Base-by-base conservation (phyloP, 2,888 invertebrate species). In the Drosophila fulvimacula region DNA sequence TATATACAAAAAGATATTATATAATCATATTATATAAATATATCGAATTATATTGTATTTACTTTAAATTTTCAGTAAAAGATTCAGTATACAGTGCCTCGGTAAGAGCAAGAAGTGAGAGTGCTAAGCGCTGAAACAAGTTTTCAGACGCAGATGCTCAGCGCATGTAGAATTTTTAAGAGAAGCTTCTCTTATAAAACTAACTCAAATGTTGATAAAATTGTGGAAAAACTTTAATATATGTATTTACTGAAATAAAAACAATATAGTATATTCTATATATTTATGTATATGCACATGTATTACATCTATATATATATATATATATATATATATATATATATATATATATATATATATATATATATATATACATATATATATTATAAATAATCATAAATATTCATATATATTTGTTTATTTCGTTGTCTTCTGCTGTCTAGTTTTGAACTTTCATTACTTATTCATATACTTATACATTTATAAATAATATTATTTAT, bases 61-160 rank as follows among this genome's bases (percentile, higher is more conserved):
- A 39, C n/a, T 17, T 9, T 17, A 9, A 7, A 39, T 17, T 17
- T 10, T 3, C 17, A 39, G 39, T 39, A 39, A 17, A 1, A 17
- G 3, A 39, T 6, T 17, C 19, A 34, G 4, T 13, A 5, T 17
- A 13, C 17, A 5, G 7, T 24, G n/a, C 3, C 9, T n/a, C 0
- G 5, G 19, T 9, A 3, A 62, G 36, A 21, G 71, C 52, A 74
- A 51, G 2, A 44, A 41, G 51, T 42, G 36, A 9, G 36, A 4
- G 3, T 41, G 7, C 17, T 21, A 17, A 63, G 39, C 39, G 39
- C 11, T 34, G 19, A 64, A 81, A 65, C 70, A 7, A 38, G 68
- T 70, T 75, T 67, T 39, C 48, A 61, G 65, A 65, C 74, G 65
- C 13, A 19, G 7, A 13, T 7, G 1, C 27, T 19, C 41, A n/a